A percentile compares a stretch with the other conserved stretches of the same genome.
These are phyloP conservation scores for Smithornis capensis DNA, from an alignment of 2,113 vertebrate species.

Conservation along the genomic window DNA sequence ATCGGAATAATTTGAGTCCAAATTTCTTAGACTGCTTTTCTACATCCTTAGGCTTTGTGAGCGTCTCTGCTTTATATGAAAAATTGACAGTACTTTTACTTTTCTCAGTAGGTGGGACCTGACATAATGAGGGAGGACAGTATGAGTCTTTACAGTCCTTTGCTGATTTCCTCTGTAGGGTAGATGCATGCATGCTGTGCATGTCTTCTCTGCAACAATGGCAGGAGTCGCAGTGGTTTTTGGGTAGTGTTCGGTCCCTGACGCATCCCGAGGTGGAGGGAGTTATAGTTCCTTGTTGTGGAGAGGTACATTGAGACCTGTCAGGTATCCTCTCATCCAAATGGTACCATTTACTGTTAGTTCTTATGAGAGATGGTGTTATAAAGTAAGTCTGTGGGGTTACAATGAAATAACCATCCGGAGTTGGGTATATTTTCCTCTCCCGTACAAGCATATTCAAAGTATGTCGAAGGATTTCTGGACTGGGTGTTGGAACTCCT, in stretches of 20 bases:
- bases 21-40: conserved; percentile 96
- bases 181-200: conserved; percentile 89
- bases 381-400: conserved; percentile 99
- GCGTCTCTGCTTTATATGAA: conserved; percentile 91
- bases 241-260: conserved; percentile 88
- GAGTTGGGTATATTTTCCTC: conserved; percentile 96
- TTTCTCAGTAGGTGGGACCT: conserved; percentile 88
- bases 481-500: conserved; percentile 97
- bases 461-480: conserved; percentile 94
- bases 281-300: conserved; percentile 90
- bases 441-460: conserved; percentile 95
- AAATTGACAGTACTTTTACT: conserved; percentile 92
- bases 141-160: conserved; percentile 90
- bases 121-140: conserved; percentile 81
- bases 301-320: conserved; percentile 91
- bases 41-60: conserved; percentile 89
- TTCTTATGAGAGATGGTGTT: conserved; percentile 96
- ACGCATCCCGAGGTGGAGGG: conserved; percentile 90
- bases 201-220: conserved; percentile 90
- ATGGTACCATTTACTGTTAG: conserved; percentile 99
- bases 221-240: conserved; percentile 92
- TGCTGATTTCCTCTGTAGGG: conserved; percentile 88
- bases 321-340: conserved; percentile 93
- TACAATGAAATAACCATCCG: conserved; percentile 97
- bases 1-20: conserved; percentile 92